phyloP scores from a whole-genome alignment of 1,140 invertebrate genomes.

The Caenorhabditis remanei region DNA sequence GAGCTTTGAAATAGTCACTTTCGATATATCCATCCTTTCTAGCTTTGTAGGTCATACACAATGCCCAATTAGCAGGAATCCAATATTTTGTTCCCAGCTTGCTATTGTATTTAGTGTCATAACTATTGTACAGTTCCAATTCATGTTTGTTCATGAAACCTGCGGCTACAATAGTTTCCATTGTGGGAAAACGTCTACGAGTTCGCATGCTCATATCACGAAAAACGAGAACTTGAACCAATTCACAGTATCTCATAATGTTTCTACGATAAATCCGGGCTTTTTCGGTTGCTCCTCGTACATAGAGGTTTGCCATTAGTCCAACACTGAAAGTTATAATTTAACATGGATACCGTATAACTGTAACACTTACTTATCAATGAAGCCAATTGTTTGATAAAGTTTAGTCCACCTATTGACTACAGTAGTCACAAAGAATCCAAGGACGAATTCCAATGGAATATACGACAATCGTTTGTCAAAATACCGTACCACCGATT shows the following conservation, averaged over 20 bases:
- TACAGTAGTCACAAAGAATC: constrained; percentile 57
- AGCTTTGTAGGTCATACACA: constrained; percentile 71
- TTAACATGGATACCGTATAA: neutral
- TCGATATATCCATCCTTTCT: constrained; percentile 72
- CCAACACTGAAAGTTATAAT: constrained; percentile 48
- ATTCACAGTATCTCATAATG: constrained; percentile 59
- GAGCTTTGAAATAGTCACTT: constrained; percentile 71
- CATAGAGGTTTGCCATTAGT: constrained; percentile 57
- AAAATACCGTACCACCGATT: constrained; percentile 54
- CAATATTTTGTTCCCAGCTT: constrained; percentile 69
- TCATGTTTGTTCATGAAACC: constrained; percentile 72
- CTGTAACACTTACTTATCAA: constrained; percentile 59
- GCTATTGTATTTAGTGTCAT: constrained; percentile 63
- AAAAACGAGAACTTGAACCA: constrained; percentile 66
- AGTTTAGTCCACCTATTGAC: constrained; percentile 59
- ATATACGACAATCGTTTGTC: constrained; percentile 55
- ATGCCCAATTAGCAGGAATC: constrained; percentile 72
- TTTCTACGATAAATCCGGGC: constrained; percentile 56
- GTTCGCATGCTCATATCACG: constrained; percentile 76
- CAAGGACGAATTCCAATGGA: constrained; percentile 60
- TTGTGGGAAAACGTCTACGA: constrained; percentile 72
- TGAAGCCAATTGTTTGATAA: constrained; percentile 63
- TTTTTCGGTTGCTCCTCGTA: constrained; percentile 53
- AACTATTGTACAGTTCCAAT: constrained; percentile 66
- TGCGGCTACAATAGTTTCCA: constrained; percentile 75